These are phyloP conservation scores for Crypturellus undulatus DNA, from an alignment of 2,113 vertebrate species.

Conservation along the genomic window DNA sequence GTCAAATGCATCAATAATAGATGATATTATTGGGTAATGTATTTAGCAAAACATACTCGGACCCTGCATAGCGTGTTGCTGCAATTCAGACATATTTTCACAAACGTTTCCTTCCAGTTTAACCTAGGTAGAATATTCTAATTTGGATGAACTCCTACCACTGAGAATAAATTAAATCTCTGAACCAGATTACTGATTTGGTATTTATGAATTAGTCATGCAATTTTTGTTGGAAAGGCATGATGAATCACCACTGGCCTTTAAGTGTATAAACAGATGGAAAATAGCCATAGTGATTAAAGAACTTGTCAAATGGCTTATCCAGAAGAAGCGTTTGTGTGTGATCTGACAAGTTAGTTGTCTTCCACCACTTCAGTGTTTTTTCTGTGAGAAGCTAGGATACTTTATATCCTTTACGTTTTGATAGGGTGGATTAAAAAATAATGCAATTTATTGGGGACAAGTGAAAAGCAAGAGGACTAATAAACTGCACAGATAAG, in stretches of 20 bases:
- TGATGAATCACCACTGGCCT: background rate
- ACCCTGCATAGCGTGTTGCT: background rate
- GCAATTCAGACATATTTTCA: background rate
- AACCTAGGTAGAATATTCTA: background rate
- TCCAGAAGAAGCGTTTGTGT: background rate
- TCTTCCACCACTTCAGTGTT: background rate
- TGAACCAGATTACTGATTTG: background rate
- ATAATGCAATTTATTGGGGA: background rate
- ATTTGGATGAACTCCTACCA: constrained; percentile 15
- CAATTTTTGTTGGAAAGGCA: background rate
- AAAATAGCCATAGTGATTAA: background rate
- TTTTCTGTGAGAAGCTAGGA: background rate
- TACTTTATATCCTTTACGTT: background rate
- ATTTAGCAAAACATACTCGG: background rate
- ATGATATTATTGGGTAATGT: background rate
- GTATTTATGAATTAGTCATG: constrained; percentile 19
- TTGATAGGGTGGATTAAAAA: background rate
- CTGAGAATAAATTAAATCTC: background rate
- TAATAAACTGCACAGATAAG: background rate
- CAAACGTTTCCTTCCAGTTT: background rate
- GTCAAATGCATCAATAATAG: background rate
- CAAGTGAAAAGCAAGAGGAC: background rate
- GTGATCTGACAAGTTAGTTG: background rate
- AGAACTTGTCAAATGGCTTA: background rate
- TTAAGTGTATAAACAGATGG: background rate